phyloP scores from a whole-genome alignment of 1,140 invertebrate species.

The Trinorchestia longiramus region DNA sequence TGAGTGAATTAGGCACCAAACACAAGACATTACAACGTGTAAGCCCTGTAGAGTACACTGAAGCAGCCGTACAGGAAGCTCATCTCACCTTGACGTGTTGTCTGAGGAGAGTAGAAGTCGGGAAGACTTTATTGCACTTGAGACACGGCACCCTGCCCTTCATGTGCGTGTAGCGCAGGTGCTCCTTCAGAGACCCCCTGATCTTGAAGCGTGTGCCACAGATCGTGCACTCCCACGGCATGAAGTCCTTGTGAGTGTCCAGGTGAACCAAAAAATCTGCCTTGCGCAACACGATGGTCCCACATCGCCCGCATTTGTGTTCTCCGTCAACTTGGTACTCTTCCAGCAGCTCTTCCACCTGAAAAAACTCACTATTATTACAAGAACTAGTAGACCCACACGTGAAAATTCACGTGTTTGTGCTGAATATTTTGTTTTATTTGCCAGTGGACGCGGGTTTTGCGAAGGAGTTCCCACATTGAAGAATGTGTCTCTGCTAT shows the following conservation, averaged over 20 bases:
- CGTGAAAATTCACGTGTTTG: too few relatives aligned
- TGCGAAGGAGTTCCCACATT: too few relatives aligned
- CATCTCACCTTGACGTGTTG: slow-evolving; percentile 66
- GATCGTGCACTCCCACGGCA: slow-evolving; percentile 67
- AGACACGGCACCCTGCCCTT: slow-evolving; percentile 66
- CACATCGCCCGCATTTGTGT: slow-evolving; percentile 65
- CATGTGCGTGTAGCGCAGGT: slow-evolving; percentile 66
- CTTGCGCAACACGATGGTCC: slow-evolving; percentile 61
- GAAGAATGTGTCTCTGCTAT: too few relatives aligned
- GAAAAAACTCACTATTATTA: background rate
- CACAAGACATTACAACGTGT: too few relatives aligned
- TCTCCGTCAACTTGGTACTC: slow-evolving; percentile 66
- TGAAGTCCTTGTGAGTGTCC: slow-evolving; percentile 66
- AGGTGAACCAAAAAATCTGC: slow-evolving; percentile 66
- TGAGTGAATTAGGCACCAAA: too few relatives aligned
- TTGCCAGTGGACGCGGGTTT: too few relatives aligned
- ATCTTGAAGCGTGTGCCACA: slow-evolving; percentile 66
- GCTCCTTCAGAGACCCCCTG: slow-evolving; percentile 65
- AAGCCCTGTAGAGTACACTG: background rate
- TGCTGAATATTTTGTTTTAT: too few relatives aligned
- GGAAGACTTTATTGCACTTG: slow-evolving; percentile 67
- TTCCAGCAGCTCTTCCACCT: slow-evolving; percentile 66
- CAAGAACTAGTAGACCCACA: too few relatives aligned
- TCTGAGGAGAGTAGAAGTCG: slow-evolving; percentile 65
- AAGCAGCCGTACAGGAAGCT: background rate